phyloP scores from a whole-genome alignment of 1,140 invertebrate genomes.

The Caenorhabditis latens region DNA sequence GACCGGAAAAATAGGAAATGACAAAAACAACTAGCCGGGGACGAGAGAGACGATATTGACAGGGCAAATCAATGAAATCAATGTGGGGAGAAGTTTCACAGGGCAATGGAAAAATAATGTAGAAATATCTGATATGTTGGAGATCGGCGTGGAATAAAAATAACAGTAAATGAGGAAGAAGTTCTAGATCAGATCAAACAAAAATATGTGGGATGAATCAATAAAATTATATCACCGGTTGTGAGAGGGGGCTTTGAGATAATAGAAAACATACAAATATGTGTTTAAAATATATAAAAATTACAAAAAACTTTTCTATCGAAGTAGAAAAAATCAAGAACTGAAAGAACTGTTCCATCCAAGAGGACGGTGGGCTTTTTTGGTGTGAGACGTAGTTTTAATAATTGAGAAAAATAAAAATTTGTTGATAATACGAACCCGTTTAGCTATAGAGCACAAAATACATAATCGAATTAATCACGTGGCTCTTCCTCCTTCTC shows the following conservation, averaged over 20 bases:
- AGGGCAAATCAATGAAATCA: not conserved
- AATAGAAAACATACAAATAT: no score
- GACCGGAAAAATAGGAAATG: no score
- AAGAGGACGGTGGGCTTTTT: slow-evolving; percentile 1
- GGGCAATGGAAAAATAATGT: not conserved
- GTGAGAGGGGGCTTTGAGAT: no score
- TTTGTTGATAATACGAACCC: not conserved
- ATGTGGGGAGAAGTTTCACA: not conserved
- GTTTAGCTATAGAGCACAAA: no score
- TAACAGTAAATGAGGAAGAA: not conserved
- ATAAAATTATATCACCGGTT: no score
- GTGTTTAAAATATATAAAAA: not conserved
- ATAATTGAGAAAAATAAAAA: not conserved
- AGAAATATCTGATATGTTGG: not conserved
- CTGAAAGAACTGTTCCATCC: slow-evolving; percentile 24
- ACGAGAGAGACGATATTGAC: no score
- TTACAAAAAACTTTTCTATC: no score
- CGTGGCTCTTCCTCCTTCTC: slow-evolving; percentile 47
- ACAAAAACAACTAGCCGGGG: no score
- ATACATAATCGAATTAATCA: no score
- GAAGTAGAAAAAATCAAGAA: not conserved
- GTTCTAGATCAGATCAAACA: not conserved
- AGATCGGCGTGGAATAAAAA: not conserved
- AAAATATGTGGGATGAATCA: no score
- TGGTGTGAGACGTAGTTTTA: not conserved